Conservation (phyloP, 37 sponge, comb jelly and placozoan species). For the Corticium candelabrum region DNA sequence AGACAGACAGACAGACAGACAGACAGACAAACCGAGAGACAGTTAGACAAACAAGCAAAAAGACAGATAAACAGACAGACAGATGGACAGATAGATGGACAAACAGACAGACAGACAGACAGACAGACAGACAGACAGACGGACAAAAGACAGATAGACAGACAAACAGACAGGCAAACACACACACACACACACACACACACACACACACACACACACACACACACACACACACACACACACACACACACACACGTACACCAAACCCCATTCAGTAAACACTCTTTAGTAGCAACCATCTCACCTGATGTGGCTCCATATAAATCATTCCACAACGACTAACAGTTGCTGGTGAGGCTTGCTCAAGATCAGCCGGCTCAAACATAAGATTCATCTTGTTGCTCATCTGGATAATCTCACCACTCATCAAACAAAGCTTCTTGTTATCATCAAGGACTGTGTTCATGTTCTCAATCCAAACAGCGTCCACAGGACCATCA, state of each 20-base stretch:
- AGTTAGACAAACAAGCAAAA: no score
- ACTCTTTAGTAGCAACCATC: no score
- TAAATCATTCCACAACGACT: constrained; percentile 96
- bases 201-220: constrained; percentile 5
- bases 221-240: constrained; percentile 5
- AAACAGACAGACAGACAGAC: no score
- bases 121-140: no score
- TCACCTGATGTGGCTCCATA: constrained; percentile 88
- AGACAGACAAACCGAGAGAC: no score
- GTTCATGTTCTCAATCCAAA: constrained; percentile 99
- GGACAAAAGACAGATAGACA: no score
- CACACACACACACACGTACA: background rate
- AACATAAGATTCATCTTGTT: constrained; percentile 90
- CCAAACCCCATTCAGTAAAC: background rate
- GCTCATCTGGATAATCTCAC: constrained; percentile 99
- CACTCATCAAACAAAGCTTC: constrained; percentile 96
- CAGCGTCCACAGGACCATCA: constrained; percentile 98
- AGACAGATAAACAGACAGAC: no score
- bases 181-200: constrained; percentile 3
- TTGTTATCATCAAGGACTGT: constrained; percentile 97
- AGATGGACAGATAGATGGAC: no score
- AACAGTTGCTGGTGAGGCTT: constrained; percentile 97
- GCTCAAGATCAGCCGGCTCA: constrained; percentile 95
- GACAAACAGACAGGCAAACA: no score
- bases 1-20: no score